These are phyloP conservation scores for Sipha maydis DNA, from an alignment of 2,888 invertebrate species.

Conservation along the genomic window DNA sequence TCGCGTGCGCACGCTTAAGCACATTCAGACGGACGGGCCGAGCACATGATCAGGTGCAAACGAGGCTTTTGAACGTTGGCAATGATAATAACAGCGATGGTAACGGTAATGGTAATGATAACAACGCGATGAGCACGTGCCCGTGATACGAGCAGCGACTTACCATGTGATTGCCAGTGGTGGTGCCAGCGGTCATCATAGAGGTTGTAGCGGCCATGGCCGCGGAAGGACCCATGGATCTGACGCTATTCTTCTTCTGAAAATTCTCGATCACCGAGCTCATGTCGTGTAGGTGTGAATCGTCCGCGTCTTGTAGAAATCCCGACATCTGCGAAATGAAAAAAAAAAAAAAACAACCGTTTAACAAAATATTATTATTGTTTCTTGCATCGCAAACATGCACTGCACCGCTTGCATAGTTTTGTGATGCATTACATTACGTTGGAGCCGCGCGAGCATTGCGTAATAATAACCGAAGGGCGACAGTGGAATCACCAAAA, in stretches of 20 bases:
- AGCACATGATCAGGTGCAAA: not conserved
- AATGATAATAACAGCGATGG: not conserved
- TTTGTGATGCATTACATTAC: too few relatives aligned
- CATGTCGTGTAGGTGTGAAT: slow-evolving; percentile 66
- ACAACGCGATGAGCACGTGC: not conserved
- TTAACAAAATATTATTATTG: too few relatives aligned
- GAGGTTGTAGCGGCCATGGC: slow-evolving; percentile 70
- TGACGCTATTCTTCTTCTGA: slow-evolving; percentile 73
- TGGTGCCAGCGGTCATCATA: slow-evolving; percentile 66
- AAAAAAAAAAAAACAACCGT: too few relatives aligned
- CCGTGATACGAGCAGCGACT: slow-evolving; percentile 65
- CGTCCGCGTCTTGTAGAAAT: slow-evolving; percentile 73
- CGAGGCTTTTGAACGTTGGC: not conserved
- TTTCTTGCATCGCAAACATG: too few relatives aligned
- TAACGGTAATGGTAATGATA: too few relatives aligned
- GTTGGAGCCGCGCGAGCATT: too few relatives aligned
- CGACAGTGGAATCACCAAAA: too few relatives aligned
- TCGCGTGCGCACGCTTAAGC: not conserved
- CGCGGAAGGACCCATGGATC: slow-evolving; percentile 67
- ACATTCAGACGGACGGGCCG: too few relatives aligned
- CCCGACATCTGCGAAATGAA: slow-evolving; percentile 70
- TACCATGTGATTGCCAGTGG: slow-evolving; percentile 53
- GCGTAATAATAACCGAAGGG: too few relatives aligned
- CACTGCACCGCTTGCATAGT: too few relatives aligned
- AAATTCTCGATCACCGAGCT: slow-evolving; percentile 79